Conservation (phyloP, 1,140 invertebrate genomes). For the Macrosteles quadrilineatus region DNA sequence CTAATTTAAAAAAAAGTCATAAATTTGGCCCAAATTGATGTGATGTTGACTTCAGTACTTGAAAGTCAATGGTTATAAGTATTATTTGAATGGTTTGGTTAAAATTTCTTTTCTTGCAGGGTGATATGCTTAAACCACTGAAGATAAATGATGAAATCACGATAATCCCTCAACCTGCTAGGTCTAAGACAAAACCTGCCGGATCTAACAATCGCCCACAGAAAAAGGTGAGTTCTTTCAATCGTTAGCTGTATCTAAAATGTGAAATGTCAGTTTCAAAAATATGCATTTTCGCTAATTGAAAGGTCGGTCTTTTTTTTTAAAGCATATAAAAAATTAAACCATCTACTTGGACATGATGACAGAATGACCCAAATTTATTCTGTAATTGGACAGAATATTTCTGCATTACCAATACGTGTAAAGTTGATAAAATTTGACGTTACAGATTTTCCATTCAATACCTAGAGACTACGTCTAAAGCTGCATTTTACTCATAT, state of each 20-base stretch:
- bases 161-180: constrained; percentile 82
- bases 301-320: background rate
- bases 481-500: too few species aligned
- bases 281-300: background rate
- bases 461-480: too few species aligned
- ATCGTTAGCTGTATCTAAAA: background rate
- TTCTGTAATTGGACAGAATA: background rate
- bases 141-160: constrained; percentile 93
- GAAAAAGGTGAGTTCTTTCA: background rate
- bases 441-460: too few species aligned
- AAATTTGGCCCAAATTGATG: too few species aligned
- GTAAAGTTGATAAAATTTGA: too few species aligned
- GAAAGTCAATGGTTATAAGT: too few species aligned
- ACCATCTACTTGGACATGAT: background rate
- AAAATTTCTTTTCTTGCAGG: constrained; percentile 52
- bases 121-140: constrained; percentile 74
- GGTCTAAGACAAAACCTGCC: constrained; percentile 17
- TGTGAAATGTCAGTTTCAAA: background rate
- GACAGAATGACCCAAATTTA: background rate
- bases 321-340: background rate
- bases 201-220: background rate
- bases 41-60: too few species aligned
- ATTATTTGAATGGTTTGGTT: too few species aligned
- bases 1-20: too few species aligned
- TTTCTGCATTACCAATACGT: background rate